Conservation (phyloP, 2,113 vertebrate species). For the Vombatus ursinus region DNA sequence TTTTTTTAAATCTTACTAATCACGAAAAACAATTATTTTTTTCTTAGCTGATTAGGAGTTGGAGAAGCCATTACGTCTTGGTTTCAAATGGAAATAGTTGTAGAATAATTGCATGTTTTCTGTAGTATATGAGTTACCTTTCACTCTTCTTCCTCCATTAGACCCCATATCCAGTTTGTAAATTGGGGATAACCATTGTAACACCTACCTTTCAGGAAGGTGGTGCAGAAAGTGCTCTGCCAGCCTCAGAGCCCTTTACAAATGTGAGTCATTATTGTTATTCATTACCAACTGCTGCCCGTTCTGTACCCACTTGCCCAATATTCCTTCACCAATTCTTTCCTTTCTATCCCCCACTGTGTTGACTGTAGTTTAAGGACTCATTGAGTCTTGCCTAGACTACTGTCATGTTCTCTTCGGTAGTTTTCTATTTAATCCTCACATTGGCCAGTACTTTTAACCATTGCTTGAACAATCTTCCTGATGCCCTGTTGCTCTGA, state of each 20-base stretch:
- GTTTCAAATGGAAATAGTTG: not conserved
- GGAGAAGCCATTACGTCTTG: not conserved
- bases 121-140: not conserved
- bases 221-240: not conserved
- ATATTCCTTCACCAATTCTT: not conserved
- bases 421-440: too few relatives aligned
- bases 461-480: too few relatives aligned
- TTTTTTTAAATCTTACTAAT: not conserved
- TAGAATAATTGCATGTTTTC: not conserved
- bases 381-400: not conserved
- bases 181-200: not conserved
- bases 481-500: too few relatives aligned
- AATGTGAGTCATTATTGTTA: accelerated
- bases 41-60: not conserved
- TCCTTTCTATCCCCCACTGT: not conserved
- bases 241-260: not conserved
- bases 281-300: not conserved
- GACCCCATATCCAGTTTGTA: not conserved
- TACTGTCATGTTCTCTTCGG: not conserved
- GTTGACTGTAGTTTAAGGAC: not conserved
- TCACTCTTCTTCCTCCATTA: not conserved
- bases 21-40: not conserved
- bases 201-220: not conserved
- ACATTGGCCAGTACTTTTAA: too few relatives aligned
- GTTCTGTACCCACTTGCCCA: not conserved